phyloP scores from a whole-genome alignment of 2,797 vertebrate species.

The Cygnus olor region DNA sequence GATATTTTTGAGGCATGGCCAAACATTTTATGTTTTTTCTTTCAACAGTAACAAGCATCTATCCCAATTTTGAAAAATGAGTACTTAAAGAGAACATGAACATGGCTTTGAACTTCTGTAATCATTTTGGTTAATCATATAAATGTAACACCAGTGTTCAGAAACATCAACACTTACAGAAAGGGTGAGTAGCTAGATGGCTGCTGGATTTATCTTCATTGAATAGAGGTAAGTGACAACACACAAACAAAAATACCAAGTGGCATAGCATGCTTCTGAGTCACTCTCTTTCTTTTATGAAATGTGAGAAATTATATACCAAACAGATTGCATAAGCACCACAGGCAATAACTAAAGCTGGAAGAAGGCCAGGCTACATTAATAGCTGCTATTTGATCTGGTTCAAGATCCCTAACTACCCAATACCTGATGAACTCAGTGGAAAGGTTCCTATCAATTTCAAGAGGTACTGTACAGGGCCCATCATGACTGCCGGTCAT shows the following conservation, averaged over 20 bases:
- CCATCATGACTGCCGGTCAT: not conserved
- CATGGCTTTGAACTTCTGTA: not conserved
- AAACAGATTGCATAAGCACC: conserved; percentile 59
- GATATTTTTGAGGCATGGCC: not conserved
- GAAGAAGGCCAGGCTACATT: conserved; percentile 25
- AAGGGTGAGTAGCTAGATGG: not conserved
- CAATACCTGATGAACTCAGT: not conserved
- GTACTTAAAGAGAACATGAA: not conserved
- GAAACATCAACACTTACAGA: not conserved
- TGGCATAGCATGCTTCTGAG: conserved; percentile 43
- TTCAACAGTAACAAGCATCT: not conserved
- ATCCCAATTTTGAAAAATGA: not conserved
- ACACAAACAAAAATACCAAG: not conserved
- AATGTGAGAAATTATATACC: conserved; percentile 35
- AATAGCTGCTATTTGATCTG: conserved; percentile 37
- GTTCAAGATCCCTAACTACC: not conserved
- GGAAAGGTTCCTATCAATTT: not conserved
- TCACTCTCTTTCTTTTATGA: conserved; percentile 24
- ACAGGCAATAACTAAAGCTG: conserved; percentile 47
- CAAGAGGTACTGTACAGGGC: not conserved
- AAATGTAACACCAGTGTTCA: not conserved
- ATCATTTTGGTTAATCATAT: not conserved
- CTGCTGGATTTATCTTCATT: conserved; percentile 4
- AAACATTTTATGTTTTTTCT: not conserved
- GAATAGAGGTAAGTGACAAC: conserved; percentile 40